phyloP scores from a whole-genome alignment of 2,113 vertebrate species.

The Chauna torquata region DNA sequence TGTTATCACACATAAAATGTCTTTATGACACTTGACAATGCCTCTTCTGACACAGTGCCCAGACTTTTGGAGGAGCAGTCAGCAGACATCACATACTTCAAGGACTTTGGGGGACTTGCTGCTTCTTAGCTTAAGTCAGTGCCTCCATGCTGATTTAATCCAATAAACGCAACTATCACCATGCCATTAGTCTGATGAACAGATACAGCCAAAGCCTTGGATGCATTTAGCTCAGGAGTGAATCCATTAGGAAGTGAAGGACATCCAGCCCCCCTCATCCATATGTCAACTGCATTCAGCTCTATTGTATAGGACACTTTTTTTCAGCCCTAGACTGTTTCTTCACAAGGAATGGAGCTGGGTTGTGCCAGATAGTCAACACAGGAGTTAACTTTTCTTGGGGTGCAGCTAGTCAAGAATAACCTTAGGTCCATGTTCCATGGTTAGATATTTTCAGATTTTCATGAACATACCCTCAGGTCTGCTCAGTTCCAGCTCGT shows the following conservation, averaged over 20 bases:
- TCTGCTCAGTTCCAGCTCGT: not conserved
- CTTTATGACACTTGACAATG: not conserved
- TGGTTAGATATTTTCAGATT: not conserved
- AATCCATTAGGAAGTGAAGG: constrained; percentile 23
- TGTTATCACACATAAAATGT: not conserved
- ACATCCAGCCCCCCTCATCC: not conserved
- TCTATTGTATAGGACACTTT: not conserved
- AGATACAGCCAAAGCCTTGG: not conserved
- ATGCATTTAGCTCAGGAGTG: not conserved
- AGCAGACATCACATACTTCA: not conserved
- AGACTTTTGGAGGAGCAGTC: not conserved
- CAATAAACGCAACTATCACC: not conserved
- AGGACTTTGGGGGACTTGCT: not conserved
- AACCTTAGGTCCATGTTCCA: not conserved
- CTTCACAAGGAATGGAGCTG: not conserved
- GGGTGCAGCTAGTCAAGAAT: not conserved
- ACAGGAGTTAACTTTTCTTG: not conserved
- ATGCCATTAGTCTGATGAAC: constrained; percentile 31
- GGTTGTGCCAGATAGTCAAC: not conserved
- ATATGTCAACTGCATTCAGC: not conserved
- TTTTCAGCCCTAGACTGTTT: not conserved
- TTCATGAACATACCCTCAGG: not conserved
- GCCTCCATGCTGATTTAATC: not conserved
- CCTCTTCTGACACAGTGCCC: not conserved
- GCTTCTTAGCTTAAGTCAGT: not conserved